phyloP scores from a whole-genome alignment of 2,888 invertebrate species.

The Pheosia tremula region DNA sequence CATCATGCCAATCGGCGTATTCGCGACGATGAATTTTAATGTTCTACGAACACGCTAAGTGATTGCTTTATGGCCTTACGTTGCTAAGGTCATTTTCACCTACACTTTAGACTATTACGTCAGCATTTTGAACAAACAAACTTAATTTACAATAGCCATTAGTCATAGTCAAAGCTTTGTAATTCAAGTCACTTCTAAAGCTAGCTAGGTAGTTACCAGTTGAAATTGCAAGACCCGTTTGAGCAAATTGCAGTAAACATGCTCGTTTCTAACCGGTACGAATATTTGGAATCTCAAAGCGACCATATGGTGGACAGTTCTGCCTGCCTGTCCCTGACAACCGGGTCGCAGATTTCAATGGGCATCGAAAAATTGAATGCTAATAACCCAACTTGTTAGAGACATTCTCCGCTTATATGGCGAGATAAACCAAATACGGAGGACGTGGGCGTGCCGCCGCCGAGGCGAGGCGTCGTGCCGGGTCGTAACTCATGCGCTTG shows the following conservation, averaged over 20 bases:
- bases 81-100: constrained; percentile 46
- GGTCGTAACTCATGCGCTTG: constrained; percentile 52
- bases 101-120: constrained; percentile 43
- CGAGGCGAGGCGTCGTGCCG: constrained; percentile 54
- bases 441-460: constrained; percentile 68
- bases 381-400: constrained; percentile 58
- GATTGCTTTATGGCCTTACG: constrained; percentile 45
- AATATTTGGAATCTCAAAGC: constrained; percentile 19
- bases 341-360: constrained; percentile 52
- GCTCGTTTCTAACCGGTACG: constrained; percentile 20
- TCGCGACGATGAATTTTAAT: constrained; percentile 70
- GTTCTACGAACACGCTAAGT: constrained; percentile 55
- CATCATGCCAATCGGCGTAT: constrained; percentile 63
- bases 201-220: neutral
- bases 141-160: constrained; percentile 20
- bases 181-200: neutral
- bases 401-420: constrained; percentile 75
- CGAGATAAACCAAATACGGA: constrained; percentile 68
- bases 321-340: constrained; percentile 21
- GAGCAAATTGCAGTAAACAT: constrained; percentile 20
- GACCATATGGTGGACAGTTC: constrained; percentile 57
- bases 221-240: constrained; percentile 7
- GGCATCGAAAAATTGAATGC: constrained; percentile 64
- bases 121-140: constrained; percentile 31
- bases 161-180: neutral